phyloP scores from a whole-genome alignment of 2,113 vertebrate species.

The Megaceryle maxima region DNA sequence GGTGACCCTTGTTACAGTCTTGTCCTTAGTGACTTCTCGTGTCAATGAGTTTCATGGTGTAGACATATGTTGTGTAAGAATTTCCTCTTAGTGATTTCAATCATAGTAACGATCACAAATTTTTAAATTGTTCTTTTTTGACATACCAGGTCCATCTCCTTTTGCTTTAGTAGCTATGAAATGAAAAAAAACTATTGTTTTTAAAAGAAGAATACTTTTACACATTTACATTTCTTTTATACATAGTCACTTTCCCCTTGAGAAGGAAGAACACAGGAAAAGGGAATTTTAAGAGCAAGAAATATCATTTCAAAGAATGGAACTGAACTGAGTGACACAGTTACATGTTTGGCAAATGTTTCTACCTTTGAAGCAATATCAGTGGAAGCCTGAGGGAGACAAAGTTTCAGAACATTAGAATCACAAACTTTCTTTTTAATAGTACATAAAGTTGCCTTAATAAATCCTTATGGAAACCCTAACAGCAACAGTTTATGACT shows the following conservation, averaged over 20 bases:
- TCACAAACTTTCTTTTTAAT: constrained; percentile 32
- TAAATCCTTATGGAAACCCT: constrained; percentile 46
- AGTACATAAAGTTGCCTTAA: constrained; percentile 47
- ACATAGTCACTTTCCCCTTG: background rate
- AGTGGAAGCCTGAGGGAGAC: constrained; percentile 16
- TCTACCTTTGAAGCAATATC: constrained; percentile 5
- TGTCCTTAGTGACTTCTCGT: background rate
- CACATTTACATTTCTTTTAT: background rate
- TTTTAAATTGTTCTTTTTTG: background rate
- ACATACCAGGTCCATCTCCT: background rate
- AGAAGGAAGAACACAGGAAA: background rate
- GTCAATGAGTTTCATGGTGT: background rate
- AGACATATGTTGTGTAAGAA: background rate
- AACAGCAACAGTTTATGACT: constrained; percentile 45
- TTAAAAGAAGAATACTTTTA: background rate
- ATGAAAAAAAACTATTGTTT: background rate
- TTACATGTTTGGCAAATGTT: background rate
- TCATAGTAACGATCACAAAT: background rate
- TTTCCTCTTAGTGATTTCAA: background rate
- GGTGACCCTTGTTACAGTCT: background rate
- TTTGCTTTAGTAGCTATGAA: background rate
- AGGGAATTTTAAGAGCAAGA: background rate
- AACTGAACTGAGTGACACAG: background rate
- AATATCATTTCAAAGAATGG: background rate
- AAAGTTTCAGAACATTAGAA: constrained; percentile 17